phyloP scores from a whole-genome alignment of 2,797 vertebrate genomes.

The Acrocephalus scirpaceus region DNA sequence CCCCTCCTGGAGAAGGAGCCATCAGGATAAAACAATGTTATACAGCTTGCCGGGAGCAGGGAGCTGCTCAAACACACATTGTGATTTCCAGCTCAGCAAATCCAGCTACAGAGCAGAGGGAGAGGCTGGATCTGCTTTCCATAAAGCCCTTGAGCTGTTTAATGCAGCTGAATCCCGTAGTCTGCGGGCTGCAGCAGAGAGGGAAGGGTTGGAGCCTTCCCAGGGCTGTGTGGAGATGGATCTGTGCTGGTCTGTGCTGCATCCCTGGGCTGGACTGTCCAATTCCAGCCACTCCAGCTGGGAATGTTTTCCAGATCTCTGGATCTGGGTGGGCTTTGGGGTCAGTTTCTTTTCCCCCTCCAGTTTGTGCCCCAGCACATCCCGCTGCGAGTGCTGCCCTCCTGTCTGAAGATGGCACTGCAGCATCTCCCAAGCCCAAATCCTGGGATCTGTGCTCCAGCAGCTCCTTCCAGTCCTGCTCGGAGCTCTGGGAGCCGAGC shows the following conservation, averaged over 20 bases:
- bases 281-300: background rate
- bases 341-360: background rate
- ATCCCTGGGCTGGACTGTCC: background rate
- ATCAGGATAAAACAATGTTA: background rate
- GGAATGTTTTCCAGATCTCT: background rate
- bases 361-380: accelerated
- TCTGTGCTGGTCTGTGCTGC: background rate
- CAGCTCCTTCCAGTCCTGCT: background rate
- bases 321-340: background rate
- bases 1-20: background rate
- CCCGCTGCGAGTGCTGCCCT: background rate
- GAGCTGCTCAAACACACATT: background rate
- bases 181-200: background rate
- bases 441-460: background rate
- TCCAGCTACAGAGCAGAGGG: background rate
- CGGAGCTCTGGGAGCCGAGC: background rate
- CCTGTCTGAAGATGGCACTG: slow-evolving; percentile 70
- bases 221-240: background rate
- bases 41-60: background rate
- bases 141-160: background rate
- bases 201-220: background rate
- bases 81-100: background rate
- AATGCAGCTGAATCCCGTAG: background rate
- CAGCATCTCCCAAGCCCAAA: background rate
- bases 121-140: background rate